Evolutionary conservation across 2,113 vertebrate species (phyloP).

Genomic region (Catharus minimus): DNA sequence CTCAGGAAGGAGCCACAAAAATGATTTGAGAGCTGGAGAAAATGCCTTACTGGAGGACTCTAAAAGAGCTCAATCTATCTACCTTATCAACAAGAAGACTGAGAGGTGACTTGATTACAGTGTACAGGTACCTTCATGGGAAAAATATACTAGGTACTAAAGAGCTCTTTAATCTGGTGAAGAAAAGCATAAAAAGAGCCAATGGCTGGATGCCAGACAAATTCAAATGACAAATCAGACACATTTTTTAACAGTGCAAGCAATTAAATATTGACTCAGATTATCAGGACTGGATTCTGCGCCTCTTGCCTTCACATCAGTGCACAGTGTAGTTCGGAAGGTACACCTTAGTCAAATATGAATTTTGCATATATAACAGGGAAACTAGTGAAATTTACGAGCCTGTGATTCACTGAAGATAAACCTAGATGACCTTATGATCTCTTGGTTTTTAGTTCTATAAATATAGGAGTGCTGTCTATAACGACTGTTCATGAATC

Average conservation of each 20-base stretch:
- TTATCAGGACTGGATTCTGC: not conserved
- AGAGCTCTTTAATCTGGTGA: not conserved
- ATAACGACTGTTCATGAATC: not conserved
- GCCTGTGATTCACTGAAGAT: not conserved
- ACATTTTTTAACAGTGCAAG: not conserved
- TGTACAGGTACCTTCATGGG: constrained; percentile 37
- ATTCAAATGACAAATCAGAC: constrained; percentile 14
- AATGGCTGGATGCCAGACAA: not conserved
- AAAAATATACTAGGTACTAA: constrained; percentile 34
- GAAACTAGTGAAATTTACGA: not conserved
- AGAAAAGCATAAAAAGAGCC: constrained; percentile 1
- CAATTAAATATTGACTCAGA: not conserved
- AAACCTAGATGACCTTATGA: not conserved
- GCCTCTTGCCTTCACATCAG: not conserved
- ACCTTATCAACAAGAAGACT: constrained; percentile 47
- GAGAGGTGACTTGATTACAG: constrained; percentile 46
- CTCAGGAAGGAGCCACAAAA: constrained; percentile 20
- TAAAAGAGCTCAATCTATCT: constrained; percentile 49
- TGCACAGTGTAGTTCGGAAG: not conserved
- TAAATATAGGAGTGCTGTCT: not conserved
- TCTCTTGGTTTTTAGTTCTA: not conserved
- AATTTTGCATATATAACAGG: not conserved
- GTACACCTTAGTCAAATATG: not conserved
- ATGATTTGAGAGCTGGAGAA: constrained; percentile 43
- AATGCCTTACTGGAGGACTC: constrained; percentile 18